Percentiles rank a stretch among this genome's conserved stretches.
phyloP scores from a whole-genome alignment of 2,797 vertebrate species.

The Intellagama lesueurii region DNA sequence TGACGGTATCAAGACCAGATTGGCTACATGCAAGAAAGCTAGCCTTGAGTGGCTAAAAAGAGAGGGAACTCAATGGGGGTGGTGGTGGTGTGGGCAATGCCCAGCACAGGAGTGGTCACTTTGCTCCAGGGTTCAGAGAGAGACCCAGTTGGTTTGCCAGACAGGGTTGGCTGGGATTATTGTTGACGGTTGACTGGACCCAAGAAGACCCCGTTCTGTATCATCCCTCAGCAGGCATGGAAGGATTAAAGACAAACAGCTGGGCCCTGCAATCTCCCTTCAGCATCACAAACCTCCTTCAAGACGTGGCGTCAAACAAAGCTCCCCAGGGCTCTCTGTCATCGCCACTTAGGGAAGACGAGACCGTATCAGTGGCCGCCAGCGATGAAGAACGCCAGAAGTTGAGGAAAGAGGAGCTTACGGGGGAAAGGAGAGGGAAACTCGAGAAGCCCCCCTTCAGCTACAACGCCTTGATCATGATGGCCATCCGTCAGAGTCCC shows the following conservation, averaged over 20 bases:
- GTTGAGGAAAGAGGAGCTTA: not conserved
- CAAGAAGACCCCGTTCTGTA: not conserved
- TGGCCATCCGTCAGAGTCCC: constrained; percentile 85
- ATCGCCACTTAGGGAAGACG: not conserved
- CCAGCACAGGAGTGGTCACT: not conserved
- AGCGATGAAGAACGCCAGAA: not conserved
- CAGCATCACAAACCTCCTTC: constrained; percentile 83
- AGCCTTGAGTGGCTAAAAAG: not conserved
- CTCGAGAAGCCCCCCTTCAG: constrained; percentile 84
- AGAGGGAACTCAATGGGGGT: not conserved
- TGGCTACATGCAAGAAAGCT: not conserved
- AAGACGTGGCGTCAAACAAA: constrained; percentile 66
- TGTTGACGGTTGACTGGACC: not conserved
- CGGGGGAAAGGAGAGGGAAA: constrained; percentile 51
- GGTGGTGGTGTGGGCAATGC: not conserved
- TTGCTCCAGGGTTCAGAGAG: not conserved
- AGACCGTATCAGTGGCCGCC: not conserved
- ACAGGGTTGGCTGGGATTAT: not conserved
- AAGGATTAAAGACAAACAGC: constrained; percentile 70
- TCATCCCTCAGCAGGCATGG: constrained; percentile 62
- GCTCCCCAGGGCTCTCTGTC: constrained; percentile 34
- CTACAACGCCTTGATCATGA: constrained; percentile 87
- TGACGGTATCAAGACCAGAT: not conserved
- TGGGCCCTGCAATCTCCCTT: constrained; percentile 80
- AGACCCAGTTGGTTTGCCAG: not conserved